Base-by-base conservation (phyloP, 1,140 invertebrate genomes). In the Drosophila sproati region DNA sequence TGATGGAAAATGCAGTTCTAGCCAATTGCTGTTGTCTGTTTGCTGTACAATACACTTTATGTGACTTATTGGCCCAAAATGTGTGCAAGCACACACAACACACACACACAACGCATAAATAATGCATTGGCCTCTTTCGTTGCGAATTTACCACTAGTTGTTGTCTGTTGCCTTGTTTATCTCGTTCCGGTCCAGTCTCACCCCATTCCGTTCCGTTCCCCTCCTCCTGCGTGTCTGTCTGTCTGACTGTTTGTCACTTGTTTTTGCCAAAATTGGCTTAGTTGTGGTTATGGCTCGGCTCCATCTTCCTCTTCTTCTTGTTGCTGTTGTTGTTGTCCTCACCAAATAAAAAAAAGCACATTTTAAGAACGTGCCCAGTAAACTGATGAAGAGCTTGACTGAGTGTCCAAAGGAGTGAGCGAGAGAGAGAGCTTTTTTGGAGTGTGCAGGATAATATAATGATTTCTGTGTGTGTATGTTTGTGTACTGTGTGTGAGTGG, bases 51-150 rank as follows among this genome's bases (percentile, higher is more conserved):
- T 2, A 34, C 31, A 52, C 57, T 77, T 74, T 74, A 77, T 81
- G 83, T 87, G 82, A 87, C 82, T 87, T 87, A 87, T 87, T 87
- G 82, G 82, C 76, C 82, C 83, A 82, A 87, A 86, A 83, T 82
- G 73, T 82, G 50, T 61, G 62, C 70, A 62, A 61, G 71, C 72
- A 64, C 47, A 67, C 52, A 48, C 63, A 39, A 64, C 8, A 74
- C 31, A 41, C 68, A 66, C 35, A 45, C 20, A 32, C 35, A 51
- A 12, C 43, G 50, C 59, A 62, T 82, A 62, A 81, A 82, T 82
- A 82, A 68, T 72, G 69, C 75, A 80, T 82, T 77, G 82, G 79
- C 82, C 69, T 52, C 64, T 80, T 80, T 76, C 55, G 72, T 85
- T 80, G 71, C 55, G 45, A 56, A 48, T 48, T n/a, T 10, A 64